phyloP scores from a whole-genome alignment of 2,888 invertebrate genomes.

The Bedellia somnulentella region DNA sequence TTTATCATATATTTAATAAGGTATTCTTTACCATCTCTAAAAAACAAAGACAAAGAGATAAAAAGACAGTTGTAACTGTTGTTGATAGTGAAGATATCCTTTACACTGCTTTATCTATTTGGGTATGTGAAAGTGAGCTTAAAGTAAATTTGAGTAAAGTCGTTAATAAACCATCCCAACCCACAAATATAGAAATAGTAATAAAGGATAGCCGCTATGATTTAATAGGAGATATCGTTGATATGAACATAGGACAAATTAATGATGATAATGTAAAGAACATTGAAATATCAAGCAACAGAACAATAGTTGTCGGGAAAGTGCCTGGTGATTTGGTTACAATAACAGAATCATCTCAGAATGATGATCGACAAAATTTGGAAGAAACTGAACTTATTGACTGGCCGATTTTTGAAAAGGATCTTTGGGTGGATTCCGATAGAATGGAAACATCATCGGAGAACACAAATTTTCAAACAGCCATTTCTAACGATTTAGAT shows the following conservation, averaged over 20 bases:
- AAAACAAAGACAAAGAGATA: constrained; percentile 17
- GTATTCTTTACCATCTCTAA: too few species aligned
- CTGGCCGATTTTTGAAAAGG: too few species aligned
- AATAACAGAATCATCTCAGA: too few species aligned
- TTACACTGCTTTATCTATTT: constrained; percentile 25
- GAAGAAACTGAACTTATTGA: neutral
- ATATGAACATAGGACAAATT: too few species aligned
- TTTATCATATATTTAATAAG: too few species aligned
- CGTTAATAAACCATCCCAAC: neutral
- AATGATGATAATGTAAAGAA: neutral
- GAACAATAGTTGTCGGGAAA: too few species aligned
- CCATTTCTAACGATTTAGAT: too few species aligned
- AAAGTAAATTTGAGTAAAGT: neutral
- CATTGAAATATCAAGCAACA: too few species aligned
- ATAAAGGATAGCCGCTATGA: too few species aligned
- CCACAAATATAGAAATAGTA: neutral
- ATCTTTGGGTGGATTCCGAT: too few species aligned
- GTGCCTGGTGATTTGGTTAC: neutral
- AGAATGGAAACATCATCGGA: neutral
- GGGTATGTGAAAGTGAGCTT: constrained; percentile 12
- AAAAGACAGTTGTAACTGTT: constrained; percentile 28
- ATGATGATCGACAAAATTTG: neutral
- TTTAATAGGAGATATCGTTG: too few species aligned
- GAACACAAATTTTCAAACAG: too few species aligned
- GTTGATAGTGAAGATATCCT: constrained; percentile 42